These are phyloP conservation scores for Sminthurinus signatus DNA, from an alignment of 1,140 invertebrate species.

Conservation along the genomic window DNA sequence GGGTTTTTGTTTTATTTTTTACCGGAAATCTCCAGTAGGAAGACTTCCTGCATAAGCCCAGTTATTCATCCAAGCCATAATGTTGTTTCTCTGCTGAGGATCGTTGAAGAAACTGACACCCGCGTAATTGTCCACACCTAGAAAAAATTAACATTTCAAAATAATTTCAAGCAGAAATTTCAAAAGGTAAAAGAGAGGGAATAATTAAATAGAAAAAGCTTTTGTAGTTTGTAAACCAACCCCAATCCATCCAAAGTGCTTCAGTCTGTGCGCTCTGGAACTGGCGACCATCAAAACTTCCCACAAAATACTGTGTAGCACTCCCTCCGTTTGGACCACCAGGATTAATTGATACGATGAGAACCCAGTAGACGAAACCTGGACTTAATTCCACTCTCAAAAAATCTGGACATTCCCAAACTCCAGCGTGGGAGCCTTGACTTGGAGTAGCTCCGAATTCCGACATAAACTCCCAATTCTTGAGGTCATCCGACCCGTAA, in stretches of 20 bases:
- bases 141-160: no score
- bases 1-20: no score
- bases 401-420: slow-evolving; percentile 39
- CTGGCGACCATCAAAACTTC: slow-evolving; percentile 20
- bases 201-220: no score
- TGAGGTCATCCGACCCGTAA: slow-evolving; percentile 22
- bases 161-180: no score
- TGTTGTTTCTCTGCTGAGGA: not conserved
- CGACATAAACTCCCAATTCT: slow-evolving; percentile 17
- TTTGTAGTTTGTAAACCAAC: no score
- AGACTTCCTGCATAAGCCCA: slow-evolving; percentile 15
- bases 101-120: slow-evolving; percentile 27
- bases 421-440: slow-evolving; percentile 28
- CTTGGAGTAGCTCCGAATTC: slow-evolving; percentile 21
- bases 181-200: no score
- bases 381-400: slow-evolving; percentile 5
- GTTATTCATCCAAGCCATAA: slow-evolving; percentile 35
- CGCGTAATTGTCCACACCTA: no score
- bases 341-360: slow-evolving; percentile 31
- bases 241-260: slow-evolving; percentile 34
- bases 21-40: no score
- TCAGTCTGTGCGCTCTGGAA: slow-evolving; percentile 8
- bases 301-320: slow-evolving; percentile 35
- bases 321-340: slow-evolving; percentile 33
- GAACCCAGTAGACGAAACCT: slow-evolving; percentile 19